Conservation (phyloP, 1,140 invertebrate genomes). For the Globodera rostochiensis region DNA sequence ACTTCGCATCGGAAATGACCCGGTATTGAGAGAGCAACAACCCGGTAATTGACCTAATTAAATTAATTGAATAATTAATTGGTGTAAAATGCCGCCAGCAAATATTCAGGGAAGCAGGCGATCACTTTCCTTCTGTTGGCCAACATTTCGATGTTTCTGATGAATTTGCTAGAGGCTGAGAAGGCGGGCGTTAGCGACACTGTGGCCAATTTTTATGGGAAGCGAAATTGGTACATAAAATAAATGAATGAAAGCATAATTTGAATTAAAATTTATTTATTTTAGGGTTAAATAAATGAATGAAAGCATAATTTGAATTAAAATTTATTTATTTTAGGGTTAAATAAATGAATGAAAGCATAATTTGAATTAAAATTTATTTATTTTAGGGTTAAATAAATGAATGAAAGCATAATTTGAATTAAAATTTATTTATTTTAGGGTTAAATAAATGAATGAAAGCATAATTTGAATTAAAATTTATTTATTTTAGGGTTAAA, state of each 20-base stretch:
- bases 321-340: background rate
- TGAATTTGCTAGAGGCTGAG: slow-evolving; percentile 63
- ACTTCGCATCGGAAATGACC: slow-evolving; percentile 52
- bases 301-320: background rate
- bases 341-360: background rate
- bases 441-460: background rate
- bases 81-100: background rate
- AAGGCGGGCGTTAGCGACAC: slow-evolving; percentile 56
- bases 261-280: background rate
- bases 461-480: background rate
- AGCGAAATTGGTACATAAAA: slow-evolving; percentile 45
- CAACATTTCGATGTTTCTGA: slow-evolving; percentile 64
- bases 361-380: background rate
- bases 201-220: slow-evolving; percentile 64
- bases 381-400: slow-evolving; percentile 34
- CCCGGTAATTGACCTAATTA: slow-evolving; percentile 51
- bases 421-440: background rate
- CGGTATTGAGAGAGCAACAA: slow-evolving; percentile 46
- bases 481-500: too few species aligned
- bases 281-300: background rate
- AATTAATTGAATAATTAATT: background rate
- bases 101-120: slow-evolving; percentile 27
- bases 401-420: background rate
- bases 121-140: slow-evolving; percentile 57
- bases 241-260: background rate